phyloP scores from a whole-genome alignment of 2,797 vertebrate genomes.

The Zenarchopterus dispar region DNA sequence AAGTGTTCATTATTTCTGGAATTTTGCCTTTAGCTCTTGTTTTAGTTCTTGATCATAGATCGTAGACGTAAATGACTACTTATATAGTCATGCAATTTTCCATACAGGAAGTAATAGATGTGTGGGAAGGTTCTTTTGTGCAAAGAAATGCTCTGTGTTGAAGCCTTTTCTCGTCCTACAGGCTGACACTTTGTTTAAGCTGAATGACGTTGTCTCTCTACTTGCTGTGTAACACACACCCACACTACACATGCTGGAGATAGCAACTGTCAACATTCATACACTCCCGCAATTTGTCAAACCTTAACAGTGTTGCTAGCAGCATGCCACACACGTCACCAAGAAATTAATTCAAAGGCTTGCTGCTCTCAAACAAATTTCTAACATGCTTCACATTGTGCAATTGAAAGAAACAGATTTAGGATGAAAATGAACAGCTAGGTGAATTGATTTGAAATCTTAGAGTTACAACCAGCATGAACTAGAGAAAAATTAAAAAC shows the following conservation, averaged over 20 bases:
- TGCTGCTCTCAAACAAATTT: conserved; percentile 4
- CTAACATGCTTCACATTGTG: too few species aligned
- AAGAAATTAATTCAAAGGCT: conserved; percentile 26
- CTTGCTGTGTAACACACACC: conserved; percentile 21
- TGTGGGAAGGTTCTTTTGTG: conserved; percentile 15
- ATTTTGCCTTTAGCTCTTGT: too few species aligned
- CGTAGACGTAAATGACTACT: conserved; percentile 11
- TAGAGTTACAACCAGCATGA: too few species aligned
- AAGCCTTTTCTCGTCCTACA: conserved; percentile 41
- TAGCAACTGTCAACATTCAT: not conserved
- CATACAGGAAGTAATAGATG: conserved; percentile 33
- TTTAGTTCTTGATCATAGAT: too few species aligned
- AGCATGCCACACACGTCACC: conserved; percentile 17
- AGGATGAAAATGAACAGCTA: too few species aligned
- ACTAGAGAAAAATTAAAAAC: not conserved
- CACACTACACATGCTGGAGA: conserved; percentile 30
- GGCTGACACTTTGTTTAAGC: conserved; percentile 28
- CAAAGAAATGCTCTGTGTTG: conserved; percentile 27
- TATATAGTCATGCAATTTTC: conserved; percentile 1
- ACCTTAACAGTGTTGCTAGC: conserved; percentile 1
- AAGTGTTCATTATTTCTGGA: too few species aligned
- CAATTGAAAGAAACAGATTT: too few species aligned
- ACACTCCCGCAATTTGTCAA: conserved; percentile 14
- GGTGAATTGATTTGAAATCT: too few species aligned
- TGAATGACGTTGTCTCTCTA: conserved; percentile 48